Evolutionary conservation across 2,797 vertebrate species (phyloP), one percentile per base, ranked within the genome.

Genomic region (Gephyroberyx darwinii): DNA sequence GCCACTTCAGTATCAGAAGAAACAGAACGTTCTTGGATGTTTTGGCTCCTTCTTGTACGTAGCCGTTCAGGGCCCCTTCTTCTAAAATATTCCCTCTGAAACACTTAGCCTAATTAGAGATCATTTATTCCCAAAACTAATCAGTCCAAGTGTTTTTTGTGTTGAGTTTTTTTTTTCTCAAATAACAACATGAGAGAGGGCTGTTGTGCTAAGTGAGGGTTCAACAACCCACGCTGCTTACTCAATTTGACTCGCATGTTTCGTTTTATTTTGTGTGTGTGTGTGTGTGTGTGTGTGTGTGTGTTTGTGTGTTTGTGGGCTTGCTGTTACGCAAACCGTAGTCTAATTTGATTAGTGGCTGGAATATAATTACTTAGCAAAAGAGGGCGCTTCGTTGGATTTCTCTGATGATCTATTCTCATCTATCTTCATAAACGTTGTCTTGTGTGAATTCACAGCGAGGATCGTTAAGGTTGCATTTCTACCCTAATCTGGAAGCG

Each of bases 81-180:
- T 81, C 81, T 83, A 84, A 92, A 89, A 91, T 86, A 88, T 92
- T 92, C 91, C 87, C 90, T 88, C 84, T 81, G 89, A 90, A 88
- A 88, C 91, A 91, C 91, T 94, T 91, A 90, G 74, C 82, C 87
- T 93, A 90, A 93, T 93, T 92, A 93, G 78, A 81, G 81, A 92
- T 92, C 86, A 90, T 94, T 92, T 92, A 92, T 90, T 92, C 87
- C 85, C 81, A 77, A 77, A 90, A 91, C 90, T 92, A 94, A 93
- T 94, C 92, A 93, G 86, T 85, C 75, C 87, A 88, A 94, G 90
- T 93, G 91, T 93, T 92, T 81, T 88, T 85, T 86, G 84, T 88
- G 78, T 91, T 26, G 26, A 26, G 26, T 26, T 26, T 26, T 26
- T 26, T 26, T 3, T 86, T 81, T 88, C 84, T 84, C 74, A 89